Base-by-base conservation (phyloP, 2,113 vertebrate species). In the Tapirus terrestris region DNA sequence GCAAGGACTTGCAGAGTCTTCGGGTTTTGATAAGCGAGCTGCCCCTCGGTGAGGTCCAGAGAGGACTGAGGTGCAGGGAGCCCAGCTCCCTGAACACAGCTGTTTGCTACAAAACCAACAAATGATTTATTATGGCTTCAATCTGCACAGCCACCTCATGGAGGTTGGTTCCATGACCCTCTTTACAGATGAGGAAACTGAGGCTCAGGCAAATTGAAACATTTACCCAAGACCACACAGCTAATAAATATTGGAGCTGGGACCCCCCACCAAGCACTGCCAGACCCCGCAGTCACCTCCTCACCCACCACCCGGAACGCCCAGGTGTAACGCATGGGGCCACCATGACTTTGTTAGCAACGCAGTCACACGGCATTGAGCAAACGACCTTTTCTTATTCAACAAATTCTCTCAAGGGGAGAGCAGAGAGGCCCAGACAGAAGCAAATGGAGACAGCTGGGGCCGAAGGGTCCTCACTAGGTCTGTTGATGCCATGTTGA, bases 71-170 rank as follows among this genome's bases (percentile, higher is more conserved):
- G n/a, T 39, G 39, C 39, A 39, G 39, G 39, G 39, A n/a, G 58
- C 48, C 36, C 8, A 9, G 87, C 70, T 70, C 51, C 56, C 16
- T 25, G 53, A 33, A 65, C 61, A 56, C n/a, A 16, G 27, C 61
- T 45, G n/a, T 56, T 21, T 4, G 67, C 31, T 6, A 27, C 12
- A 60, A 20, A 51, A 33, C 6, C 9, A 31, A 31, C 12, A 61
- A 20, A 21, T 43, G 36, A 29, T 5, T 33, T 43, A 9, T 2
- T 6, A 2, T 0, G 9, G 39, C 36, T 45, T n/a, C 56, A 3
- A 5, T 20, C 13, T 2, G 11, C 12, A 14, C 16, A 10, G 5
- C 4, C 3, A 18, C 39, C 39, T 48, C 23, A 0, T 0, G 1
- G 23, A 21, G 33, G 12, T 0, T 9, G 33, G 56, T 5, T 17